phyloP scores from a whole-genome alignment of 2,797 vertebrate genomes.

The Enteromius trimaculatus region DNA sequence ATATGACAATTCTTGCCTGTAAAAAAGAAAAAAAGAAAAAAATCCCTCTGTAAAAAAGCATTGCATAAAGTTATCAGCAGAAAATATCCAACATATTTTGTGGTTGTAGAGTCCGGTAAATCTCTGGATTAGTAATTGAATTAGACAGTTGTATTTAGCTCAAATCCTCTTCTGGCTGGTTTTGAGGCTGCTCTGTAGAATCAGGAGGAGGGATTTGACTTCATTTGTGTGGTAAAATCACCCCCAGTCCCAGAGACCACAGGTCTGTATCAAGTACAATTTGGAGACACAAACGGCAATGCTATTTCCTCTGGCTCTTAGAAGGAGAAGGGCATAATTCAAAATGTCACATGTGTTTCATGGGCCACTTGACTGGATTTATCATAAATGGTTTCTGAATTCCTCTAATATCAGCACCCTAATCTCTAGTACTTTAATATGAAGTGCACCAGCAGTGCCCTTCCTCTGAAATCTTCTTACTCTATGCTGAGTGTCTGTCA shows the following conservation, averaged over 20 bases:
- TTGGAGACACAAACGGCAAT: constrained; percentile 84
- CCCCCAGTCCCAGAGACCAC: constrained; percentile 78
- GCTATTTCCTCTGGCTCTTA: constrained; percentile 89
- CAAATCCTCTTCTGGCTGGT: constrained; percentile 81
- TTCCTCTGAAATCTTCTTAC: constrained; percentile 77
- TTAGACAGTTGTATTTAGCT: constrained; percentile 83
- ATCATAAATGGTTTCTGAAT: constrained; percentile 92
- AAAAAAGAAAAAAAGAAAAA: background rate
- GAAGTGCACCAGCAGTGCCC: constrained; percentile 41
- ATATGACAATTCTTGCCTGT: background rate
- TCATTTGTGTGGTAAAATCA: constrained; percentile 80
- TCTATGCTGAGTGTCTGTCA: constrained; percentile 69
- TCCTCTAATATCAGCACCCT: constrained; percentile 83
- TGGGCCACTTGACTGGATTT: constrained; percentile 88
- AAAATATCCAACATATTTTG: constrained; percentile 48
- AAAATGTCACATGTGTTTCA: constrained; percentile 93
- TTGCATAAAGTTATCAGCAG: background rate
- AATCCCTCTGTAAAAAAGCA: background rate
- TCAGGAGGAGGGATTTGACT: constrained; percentile 83
- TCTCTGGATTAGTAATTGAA: constrained; percentile 88
- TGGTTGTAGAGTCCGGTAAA: constrained; percentile 76
- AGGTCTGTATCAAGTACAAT: constrained; percentile 85
- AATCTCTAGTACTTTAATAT: constrained; percentile 68
- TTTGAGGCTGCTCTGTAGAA: constrained; percentile 70
- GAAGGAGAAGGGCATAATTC: constrained; percentile 88